phyloP scores from a whole-genome alignment of 1,140 invertebrate genomes.

The Pachypeltis micranthus region DNA sequence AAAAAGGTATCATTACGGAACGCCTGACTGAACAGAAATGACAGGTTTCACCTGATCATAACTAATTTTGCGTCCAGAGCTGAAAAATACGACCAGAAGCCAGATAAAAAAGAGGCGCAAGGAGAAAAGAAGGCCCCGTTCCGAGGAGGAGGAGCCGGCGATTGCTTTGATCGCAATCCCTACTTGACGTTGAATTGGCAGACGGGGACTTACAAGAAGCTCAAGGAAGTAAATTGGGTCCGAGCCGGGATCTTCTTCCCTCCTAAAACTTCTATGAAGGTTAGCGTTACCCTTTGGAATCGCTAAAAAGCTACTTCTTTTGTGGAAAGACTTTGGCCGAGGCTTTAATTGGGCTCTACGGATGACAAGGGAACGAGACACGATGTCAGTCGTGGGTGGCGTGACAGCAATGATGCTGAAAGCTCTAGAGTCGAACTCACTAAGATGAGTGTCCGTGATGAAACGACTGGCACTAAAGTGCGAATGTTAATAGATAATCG shows the following conservation, averaged over 20 bases:
- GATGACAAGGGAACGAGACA: no score
- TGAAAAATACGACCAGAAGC: not conserved
- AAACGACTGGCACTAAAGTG: no score
- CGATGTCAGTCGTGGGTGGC: no score
- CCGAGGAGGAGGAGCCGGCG: not conserved
- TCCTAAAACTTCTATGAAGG: constrained; percentile 1
- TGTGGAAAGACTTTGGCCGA: no score
- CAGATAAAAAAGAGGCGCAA: not conserved
- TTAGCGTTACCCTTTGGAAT: no score
- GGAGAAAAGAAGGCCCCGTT: not conserved
- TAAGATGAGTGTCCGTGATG: no score
- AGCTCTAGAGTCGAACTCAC: no score
- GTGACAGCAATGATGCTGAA: no score
- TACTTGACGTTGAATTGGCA: not conserved
- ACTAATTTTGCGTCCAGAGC: not conserved
- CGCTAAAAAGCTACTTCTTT: no score
- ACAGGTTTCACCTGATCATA: not conserved
- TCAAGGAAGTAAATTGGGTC: not conserved
- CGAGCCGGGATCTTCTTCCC: constrained; percentile 1
- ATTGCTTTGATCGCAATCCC: not conserved
- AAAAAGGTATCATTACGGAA: not conserved
- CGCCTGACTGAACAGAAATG: not conserved
- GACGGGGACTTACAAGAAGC: not conserved
- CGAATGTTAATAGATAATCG: no score
- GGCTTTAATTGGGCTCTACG: no score